Conservation (phyloP, 2,888 invertebrate genomes). For the Epirrhoe alternata region DNA sequence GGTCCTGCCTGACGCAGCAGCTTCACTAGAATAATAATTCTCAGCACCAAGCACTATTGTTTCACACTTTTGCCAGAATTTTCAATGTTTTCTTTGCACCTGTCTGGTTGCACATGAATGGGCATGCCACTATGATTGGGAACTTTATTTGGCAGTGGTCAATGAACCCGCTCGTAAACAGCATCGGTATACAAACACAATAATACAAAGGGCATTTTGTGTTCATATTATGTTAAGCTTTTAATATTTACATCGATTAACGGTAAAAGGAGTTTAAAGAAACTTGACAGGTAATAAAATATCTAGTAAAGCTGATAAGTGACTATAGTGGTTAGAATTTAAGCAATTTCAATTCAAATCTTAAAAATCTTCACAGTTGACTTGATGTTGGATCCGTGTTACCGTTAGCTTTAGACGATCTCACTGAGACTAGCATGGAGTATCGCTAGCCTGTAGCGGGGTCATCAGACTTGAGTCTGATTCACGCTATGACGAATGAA, state of each 20-base stretch:
- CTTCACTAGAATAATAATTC: constrained; percentile 20
- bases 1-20: constrained; percentile 39
- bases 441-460: constrained; percentile 57
- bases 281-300: too few species aligned
- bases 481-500: constrained; percentile 56
- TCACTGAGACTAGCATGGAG: too few species aligned
- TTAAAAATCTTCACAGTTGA: too few species aligned
- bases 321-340: too few species aligned
- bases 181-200: constrained; percentile 31
- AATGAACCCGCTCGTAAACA: constrained; percentile 35
- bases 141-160: constrained; percentile 30
- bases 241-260: too few species aligned
- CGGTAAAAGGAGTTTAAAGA: not conserved
- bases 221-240: not conserved
- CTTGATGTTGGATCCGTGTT: too few species aligned
- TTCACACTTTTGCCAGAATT: constrained; percentile 21
- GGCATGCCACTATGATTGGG: constrained; percentile 10
- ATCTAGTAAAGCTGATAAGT: too few species aligned
- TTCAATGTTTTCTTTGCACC: constrained; percentile 30
- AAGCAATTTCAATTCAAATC: too few species aligned
- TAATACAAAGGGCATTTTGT: constrained; percentile 10
- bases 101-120: constrained; percentile 13
- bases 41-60: constrained; percentile 17
- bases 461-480: constrained; percentile 73
- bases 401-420: too few species aligned